A percentile compares a stretch with the other conserved stretches of the same genome.
These are phyloP conservation scores for Abrostola tripartita DNA, from an alignment of 2,888 invertebrate species.

Conservation along the genomic window DNA sequence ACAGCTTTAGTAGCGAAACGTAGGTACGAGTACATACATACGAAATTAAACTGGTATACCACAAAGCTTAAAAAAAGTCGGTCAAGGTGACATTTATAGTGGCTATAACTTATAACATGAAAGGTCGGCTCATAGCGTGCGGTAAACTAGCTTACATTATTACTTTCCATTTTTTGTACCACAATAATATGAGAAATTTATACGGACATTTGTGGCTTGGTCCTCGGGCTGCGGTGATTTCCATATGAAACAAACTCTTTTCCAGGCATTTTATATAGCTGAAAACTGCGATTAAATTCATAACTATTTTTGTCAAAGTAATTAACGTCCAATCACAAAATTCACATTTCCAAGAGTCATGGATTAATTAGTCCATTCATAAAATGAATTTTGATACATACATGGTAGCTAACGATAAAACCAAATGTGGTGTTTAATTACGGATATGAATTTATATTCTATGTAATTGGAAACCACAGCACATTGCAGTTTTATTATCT, in stretches of 20 bases:
- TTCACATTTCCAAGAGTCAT: background rate
- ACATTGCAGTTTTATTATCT: background rate
- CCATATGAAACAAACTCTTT: conserved; percentile 24
- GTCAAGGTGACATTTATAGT: conserved; percentile 63
- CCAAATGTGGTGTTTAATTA: conserved; percentile 5
- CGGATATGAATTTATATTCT: conserved; percentile 6
- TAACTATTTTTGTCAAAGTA: conserved; percentile 4
- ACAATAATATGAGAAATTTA: conserved; percentile 27
- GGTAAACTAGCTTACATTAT: conserved; percentile 40
- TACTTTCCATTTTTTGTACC: conserved; percentile 40
- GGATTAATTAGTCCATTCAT: too few relatives aligned
- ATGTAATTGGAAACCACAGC: background rate
- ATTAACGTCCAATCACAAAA: background rate
- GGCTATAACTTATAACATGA: conserved; percentile 54
- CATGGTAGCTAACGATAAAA: conserved; percentile 11
- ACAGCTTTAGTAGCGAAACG: conserved; percentile 5
- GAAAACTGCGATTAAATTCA: conserved; percentile 14
- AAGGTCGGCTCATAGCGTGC: conserved; percentile 56
- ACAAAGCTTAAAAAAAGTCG: conserved; percentile 46
- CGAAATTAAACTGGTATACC: conserved; percentile 34
- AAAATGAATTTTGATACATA: too few relatives aligned
- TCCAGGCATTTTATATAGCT: conserved; percentile 8
- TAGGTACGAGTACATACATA: too few relatives aligned
- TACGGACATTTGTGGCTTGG: conserved; percentile 13
- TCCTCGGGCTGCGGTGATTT: conserved; percentile 19